Percentiles rank a stretch among this genome's conserved stretches.
These are phyloP conservation scores for Tubiluchus corallicola DNA, from an alignment of 2,888 invertebrate genomes.

Conservation along the genomic window DNA sequence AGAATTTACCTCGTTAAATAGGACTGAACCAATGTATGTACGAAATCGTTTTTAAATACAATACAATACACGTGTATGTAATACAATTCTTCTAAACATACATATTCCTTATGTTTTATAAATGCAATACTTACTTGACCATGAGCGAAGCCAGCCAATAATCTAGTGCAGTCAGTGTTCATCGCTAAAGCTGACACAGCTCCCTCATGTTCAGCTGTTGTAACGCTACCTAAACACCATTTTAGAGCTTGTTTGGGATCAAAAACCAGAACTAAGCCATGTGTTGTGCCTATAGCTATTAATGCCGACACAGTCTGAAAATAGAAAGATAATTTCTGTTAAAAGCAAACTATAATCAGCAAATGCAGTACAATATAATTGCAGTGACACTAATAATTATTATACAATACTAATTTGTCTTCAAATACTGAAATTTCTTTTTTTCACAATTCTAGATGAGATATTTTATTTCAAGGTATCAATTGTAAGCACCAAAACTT, in stretches of 20 bases:
- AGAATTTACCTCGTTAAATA: too few relatives aligned
- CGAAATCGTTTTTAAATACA: too few relatives aligned
- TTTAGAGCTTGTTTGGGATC: conserved; percentile 56
- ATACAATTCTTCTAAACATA: too few relatives aligned
- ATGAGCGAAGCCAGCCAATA: conserved; percentile 58
- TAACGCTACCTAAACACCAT: conserved; percentile 53
- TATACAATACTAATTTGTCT: too few relatives aligned
- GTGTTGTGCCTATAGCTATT: conserved; percentile 81
- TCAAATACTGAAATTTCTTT: too few relatives aligned
- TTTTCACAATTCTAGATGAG: too few relatives aligned
- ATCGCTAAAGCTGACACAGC: conserved; percentile 48
- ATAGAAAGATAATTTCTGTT: neutral
- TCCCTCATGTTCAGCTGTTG: conserved; percentile 45
- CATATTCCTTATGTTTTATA: too few relatives aligned
- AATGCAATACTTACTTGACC: conserved; percentile 36
- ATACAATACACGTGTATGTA: too few relatives aligned
- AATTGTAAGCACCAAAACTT: too few relatives aligned
- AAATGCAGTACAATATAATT: neutral
- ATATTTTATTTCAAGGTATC: too few relatives aligned
- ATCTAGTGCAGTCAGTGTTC: conserved; percentile 63
- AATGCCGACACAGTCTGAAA: conserved; percentile 44
- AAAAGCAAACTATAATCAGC: neutral
- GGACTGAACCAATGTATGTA: too few relatives aligned
- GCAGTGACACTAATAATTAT: too few relatives aligned
- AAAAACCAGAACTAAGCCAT: conserved; percentile 71